Evolutionary conservation across 2,888 invertebrate species (phyloP).

Genomic region (Drosophila ustulata): DNA sequence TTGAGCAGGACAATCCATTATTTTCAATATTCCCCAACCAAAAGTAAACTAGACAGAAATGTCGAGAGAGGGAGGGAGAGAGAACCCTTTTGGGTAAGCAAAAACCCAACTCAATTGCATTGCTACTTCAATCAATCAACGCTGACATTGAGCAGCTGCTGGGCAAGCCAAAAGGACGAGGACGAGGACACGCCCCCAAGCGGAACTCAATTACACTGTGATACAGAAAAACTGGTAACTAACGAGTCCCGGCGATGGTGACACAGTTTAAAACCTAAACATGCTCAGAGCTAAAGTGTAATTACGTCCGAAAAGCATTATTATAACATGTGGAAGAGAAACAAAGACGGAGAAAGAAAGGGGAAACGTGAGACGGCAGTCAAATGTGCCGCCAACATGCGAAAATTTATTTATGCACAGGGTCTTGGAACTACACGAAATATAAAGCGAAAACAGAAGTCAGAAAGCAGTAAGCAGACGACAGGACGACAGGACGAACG

Average conservation of each 20-base stretch:
- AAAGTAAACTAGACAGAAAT: not conserved
- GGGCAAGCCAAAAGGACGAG: not conserved
- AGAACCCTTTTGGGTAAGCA: slow-evolving; percentile 2
- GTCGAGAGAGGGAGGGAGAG: not conserved
- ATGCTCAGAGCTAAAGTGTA: slow-evolving; percentile 60
- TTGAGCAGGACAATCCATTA: slow-evolving; percentile 22
- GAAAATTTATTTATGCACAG: slow-evolving; percentile 67
- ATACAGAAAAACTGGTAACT: slow-evolving; percentile 19
- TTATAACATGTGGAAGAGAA: slow-evolving; percentile 40
- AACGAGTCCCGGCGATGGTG: slow-evolving; percentile 37
- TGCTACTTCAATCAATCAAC: slow-evolving; percentile 51
- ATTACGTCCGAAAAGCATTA: slow-evolving; percentile 68
- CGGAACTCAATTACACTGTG: slow-evolving; percentile 35
- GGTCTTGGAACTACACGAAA: slow-evolving; percentile 27
- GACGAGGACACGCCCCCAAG: slow-evolving; percentile 29
- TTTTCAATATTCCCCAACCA: not conserved
- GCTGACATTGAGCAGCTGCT: slow-evolving; percentile 33
- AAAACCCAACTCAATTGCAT: slow-evolving; percentile 27
- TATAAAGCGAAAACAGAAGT: slow-evolving; percentile 26
- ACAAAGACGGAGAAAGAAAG: slow-evolving; percentile 4
- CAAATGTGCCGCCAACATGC: slow-evolving; percentile 68
- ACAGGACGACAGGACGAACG: slow-evolving; percentile 26
- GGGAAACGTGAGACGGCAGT: slow-evolving; percentile 23
- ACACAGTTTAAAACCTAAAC: slow-evolving; percentile 60
- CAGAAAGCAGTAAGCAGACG: slow-evolving; percentile 6